Evolutionary conservation across 2,888 invertebrate species (phyloP).

Genomic region (Protonemura montana): DNA sequence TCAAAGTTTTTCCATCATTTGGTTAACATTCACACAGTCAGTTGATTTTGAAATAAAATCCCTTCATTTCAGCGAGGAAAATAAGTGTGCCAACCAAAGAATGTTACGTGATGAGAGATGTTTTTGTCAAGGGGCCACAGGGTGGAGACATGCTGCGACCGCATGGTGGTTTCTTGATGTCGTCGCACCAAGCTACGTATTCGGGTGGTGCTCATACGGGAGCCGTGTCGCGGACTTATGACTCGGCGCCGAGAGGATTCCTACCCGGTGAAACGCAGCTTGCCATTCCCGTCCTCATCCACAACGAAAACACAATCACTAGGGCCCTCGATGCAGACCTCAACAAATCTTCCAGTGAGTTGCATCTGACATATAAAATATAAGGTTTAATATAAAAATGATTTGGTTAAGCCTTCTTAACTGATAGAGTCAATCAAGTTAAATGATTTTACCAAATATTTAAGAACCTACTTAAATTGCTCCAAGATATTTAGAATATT

Average conservation of each 20-base stretch:
- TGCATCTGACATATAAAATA: too few species aligned
- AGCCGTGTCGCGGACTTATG: conserved; percentile 41
- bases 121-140: background rate
- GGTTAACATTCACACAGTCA: too few species aligned
- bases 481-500: background rate
- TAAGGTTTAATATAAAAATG: background rate
- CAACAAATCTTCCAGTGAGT: background rate
- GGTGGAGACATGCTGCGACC: background rate
- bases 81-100: too few species aligned
- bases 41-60: too few species aligned
- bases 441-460: background rate
- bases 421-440: background rate
- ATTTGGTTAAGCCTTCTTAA: background rate
- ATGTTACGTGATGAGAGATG: too few species aligned
- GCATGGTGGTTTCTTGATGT: conserved; percentile 1
- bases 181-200: background rate
- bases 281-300: background rate
- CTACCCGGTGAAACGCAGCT: conserved; percentile 18
- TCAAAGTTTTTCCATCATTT: too few species aligned
- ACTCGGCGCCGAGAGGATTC: background rate
- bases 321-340: background rate
- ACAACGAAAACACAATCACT: background rate
- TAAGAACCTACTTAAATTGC: background rate
- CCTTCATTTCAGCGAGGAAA: too few species aligned
- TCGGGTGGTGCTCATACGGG: conserved; percentile 40